Conservation (phyloP, 2,113 vertebrate genomes). For the Apeltes quadracus region DNA sequence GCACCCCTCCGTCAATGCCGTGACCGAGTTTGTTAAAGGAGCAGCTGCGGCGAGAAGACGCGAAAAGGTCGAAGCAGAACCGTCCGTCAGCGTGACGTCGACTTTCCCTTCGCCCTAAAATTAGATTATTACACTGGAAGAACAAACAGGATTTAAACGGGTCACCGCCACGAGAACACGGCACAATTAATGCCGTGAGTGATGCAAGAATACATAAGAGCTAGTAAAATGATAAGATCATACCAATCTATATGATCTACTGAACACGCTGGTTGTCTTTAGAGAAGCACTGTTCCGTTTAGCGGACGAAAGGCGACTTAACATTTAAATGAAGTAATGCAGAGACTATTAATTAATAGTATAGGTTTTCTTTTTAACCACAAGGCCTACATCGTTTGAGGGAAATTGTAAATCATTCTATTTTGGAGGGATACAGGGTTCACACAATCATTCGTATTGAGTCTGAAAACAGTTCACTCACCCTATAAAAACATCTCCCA, state of each 20-base stretch:
- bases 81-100: neutral
- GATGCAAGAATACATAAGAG: neutral
- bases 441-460: neutral
- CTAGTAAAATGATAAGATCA: neutral
- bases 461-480: neutral
- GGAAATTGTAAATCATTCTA: neutral
- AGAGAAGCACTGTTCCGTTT: neutral
- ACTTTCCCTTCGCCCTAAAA: constrained; percentile 2
- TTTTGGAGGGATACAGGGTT: neutral
- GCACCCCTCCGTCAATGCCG: constrained; percentile 55
- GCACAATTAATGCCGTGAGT: neutral
- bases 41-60: constrained; percentile 48
- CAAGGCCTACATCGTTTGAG: neutral
- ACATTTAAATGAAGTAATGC: too few species aligned
- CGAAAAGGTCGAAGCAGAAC: neutral
- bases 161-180: neutral
- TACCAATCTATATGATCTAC: neutral
- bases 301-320: too few species aligned
- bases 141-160: neutral
- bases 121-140: neutral
- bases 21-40: constrained; percentile 73
- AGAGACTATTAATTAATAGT: too few species aligned
- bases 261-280: neutral
- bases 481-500: neutral
- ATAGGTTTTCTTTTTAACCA: neutral